Evolutionary conservation across 2,797 vertebrate genomes (phyloP).

Genomic region (Rhincodon typus): DNA sequence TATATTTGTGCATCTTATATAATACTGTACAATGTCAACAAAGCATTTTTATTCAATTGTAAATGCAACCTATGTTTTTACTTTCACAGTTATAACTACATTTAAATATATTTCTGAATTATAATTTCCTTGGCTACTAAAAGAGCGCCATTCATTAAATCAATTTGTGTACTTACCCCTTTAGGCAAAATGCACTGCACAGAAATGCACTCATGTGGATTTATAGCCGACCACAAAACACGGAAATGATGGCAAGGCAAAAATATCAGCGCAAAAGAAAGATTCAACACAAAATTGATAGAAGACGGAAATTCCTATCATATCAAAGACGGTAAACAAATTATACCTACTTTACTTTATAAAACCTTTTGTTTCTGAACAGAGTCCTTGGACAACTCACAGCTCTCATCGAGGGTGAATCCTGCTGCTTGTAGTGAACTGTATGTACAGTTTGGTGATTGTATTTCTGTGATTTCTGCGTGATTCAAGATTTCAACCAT

Average conservation of each 20-base stretch:
- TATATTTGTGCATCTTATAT: neutral
- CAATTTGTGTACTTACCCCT: neutral
- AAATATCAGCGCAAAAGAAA: neutral
- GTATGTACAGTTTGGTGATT: too few species aligned
- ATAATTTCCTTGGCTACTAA: neutral
- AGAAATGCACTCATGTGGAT: neutral
- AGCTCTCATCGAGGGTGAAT: too few species aligned
- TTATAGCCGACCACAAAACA: neutral
- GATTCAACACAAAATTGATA: neutral
- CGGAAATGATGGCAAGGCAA: neutral
- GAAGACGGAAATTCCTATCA: neutral
- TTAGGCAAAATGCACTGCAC: neutral
- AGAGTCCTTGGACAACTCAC: too few species aligned
- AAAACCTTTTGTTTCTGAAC: neutral
- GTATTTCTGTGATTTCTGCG: too few species aligned
- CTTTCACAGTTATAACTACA: neutral
- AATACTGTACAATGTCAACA: neutral
- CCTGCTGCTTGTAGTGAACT: too few species aligned
- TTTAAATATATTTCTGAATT: neutral
- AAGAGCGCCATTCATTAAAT: neutral
- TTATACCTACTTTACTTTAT: neutral
- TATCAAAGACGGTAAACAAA: neutral
- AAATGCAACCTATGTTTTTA: neutral
- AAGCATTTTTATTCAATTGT: neutral
- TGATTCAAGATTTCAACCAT: too few species aligned